Base-by-base conservation (phyloP, 2,888 invertebrate species). In the Rhorus exstirpatorius region DNA sequence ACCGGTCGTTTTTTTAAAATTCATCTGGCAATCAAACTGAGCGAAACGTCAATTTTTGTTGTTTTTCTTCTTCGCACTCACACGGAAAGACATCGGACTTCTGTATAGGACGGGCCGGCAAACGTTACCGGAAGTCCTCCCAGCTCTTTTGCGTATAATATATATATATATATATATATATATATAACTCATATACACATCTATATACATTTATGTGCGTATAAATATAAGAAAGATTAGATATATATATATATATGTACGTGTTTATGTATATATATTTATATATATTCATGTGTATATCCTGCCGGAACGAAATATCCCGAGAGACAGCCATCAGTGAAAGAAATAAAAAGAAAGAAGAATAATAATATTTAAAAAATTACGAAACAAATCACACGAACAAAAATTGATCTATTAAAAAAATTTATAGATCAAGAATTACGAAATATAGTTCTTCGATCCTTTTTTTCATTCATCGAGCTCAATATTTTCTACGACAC, bases 101-200 rank as follows among this genome's bases (percentile, higher is more conserved):
- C 21, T 12, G 12, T 19, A 24, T 19, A 8, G 12, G 7, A 12
- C 19, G 51, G 24, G 10, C 31, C 14, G 51, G 17, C 17, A 31
- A 21, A n/a, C 58, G 61, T 44, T 67, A 82, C 78, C 82, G 75
- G 70, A 82, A 82, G 82, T 82, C 24, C 65, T 67, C 51, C 74
- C 58, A 38, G 49, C 44, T 58, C 58, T 24, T 38, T 63, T 17
- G 35, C 21, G 44, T 24, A 38, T 31, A 41, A 38, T 17, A 41
- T 19, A 24, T 44, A n/a, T 31, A 41, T 38, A 31, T 55, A 60
- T 61, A 61, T 31, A 44, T 19, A 53, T 61, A n/a, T 17, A 38
- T 49, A 58, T 35, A 26, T 26, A 8, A 35, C 10, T 46, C 17
- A 14, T 46, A 10, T 12, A 68, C 68, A 35, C 21, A 35, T 4